phyloP scores from a whole-genome alignment of 64 coral and sea anemone genomes.

The Dendrophyllia cribrosa region DNA sequence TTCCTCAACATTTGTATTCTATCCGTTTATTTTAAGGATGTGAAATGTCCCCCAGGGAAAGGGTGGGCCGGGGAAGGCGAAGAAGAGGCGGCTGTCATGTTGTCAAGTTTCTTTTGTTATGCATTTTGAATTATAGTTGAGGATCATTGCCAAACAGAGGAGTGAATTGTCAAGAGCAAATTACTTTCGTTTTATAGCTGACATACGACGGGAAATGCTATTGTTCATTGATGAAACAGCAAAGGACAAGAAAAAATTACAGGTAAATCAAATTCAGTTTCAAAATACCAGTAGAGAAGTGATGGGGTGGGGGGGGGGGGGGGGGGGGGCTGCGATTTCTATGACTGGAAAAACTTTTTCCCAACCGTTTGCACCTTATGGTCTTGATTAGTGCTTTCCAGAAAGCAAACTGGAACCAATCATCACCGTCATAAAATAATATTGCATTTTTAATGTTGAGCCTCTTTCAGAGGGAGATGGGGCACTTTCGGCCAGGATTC shows the following conservation, averaged over 20 bases:
- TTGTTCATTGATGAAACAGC: constrained; percentile 54
- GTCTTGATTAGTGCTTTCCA: too few species aligned
- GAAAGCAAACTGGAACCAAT: too few species aligned
- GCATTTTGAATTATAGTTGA: background rate
- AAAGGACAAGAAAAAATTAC: constrained; percentile 42
- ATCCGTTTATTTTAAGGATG: too few species aligned
- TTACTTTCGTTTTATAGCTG: constrained; percentile 29
- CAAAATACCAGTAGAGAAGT: background rate
- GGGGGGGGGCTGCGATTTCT: constrained; percentile 6
- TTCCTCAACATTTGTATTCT: too few species aligned
- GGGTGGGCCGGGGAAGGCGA: too few species aligned
- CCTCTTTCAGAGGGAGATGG: constrained; percentile 43
- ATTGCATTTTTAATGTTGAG: too few species aligned
- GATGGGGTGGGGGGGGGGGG: constrained; percentile 14
- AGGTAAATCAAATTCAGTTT: background rate
- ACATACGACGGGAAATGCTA: constrained; percentile 37
- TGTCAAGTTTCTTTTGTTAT: too few species aligned
- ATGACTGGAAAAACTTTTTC: constrained; percentile 9
- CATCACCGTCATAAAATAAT: too few species aligned
- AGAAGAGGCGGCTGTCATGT: too few species aligned
- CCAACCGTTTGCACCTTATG: too few species aligned
- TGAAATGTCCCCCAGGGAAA: too few species aligned
- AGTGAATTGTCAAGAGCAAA: constrained; percentile 16
- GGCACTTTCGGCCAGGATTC: constrained; percentile 27
- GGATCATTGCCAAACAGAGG: constrained; percentile 48